Percentiles rank a stretch among this genome's conserved stretches.
Evolutionary conservation across 2,888 invertebrate species (phyloP).

Genomic region (Eilema griseolum): DNA sequence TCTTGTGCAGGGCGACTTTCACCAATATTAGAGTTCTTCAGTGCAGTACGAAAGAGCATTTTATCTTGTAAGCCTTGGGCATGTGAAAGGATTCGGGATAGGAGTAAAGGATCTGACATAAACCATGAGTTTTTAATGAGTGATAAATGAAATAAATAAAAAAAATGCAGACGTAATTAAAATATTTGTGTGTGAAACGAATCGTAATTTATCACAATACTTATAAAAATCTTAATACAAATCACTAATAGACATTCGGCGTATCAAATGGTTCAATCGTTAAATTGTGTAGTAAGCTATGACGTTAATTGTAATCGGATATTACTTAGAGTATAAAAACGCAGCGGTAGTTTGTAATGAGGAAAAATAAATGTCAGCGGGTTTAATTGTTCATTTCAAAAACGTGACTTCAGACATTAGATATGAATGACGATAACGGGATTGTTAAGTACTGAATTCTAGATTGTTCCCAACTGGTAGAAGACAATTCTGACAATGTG

Average conservation of each 20-base stretch:
- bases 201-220: neutral
- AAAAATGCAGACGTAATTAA: neutral
- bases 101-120: slow-evolving; percentile 12
- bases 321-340: neutral
- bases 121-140: slow-evolving; percentile 8
- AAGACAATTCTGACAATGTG: neutral
- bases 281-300: slow-evolving; percentile 10
- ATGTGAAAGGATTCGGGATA: neutral
- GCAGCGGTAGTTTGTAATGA: slow-evolving; percentile 3
- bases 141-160: neutral
- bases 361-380: neutral
- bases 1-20: slow-evolving; percentile 69
- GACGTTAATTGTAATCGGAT: slow-evolving; percentile 10
- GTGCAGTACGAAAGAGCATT: slow-evolving; percentile 41
- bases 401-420: slow-evolving; percentile 2
- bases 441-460: neutral
- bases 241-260: neutral
- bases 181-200: neutral
- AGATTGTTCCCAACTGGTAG: neutral
- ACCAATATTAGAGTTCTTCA: slow-evolving; percentile 72
- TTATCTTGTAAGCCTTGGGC: slow-evolving; percentile 47
- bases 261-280: neutral
- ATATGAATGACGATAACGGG: neutral
- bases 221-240: neutral
- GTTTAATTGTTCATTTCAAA: neutral